Percentiles rank a stretch among this genome's conserved stretches.
Conservation (phyloP, 2,113 vertebrate genomes). For the Condylura cristata region DNA sequence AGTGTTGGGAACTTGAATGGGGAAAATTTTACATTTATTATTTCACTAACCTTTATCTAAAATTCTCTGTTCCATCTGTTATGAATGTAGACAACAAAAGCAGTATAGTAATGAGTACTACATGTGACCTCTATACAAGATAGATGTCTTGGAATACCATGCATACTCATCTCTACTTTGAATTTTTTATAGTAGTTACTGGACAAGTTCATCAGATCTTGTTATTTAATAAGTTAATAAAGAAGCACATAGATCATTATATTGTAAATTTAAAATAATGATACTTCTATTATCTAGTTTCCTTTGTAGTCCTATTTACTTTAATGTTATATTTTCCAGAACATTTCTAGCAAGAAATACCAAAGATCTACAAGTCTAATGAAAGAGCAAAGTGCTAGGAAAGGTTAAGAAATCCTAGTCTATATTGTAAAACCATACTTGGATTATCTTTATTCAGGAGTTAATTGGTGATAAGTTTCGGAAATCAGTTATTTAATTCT, state of each 20-base stretch:
- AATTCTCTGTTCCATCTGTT: constrained; percentile 21
- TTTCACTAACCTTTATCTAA: constrained; percentile 32
- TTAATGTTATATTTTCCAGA: constrained; percentile 16
- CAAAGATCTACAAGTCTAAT: not conserved
- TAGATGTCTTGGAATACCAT: not conserved
- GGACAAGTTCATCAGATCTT: not conserved
- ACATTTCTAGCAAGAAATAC: constrained; percentile 21
- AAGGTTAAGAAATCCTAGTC: not conserved
- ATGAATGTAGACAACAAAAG: not conserved
- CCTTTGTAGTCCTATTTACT: not conserved
- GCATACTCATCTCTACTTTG: not conserved
- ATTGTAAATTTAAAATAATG: not conserved
- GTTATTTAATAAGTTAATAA: constrained; percentile 1
- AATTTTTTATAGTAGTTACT: not conserved
- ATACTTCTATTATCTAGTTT: not conserved
- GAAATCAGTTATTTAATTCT: constrained; percentile 28
- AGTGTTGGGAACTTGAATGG: not conserved
- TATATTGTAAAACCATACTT: not conserved
- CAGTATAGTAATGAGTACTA: not conserved
- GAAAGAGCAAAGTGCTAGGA: not conserved
- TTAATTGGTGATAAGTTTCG: constrained; percentile 44
- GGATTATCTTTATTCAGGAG: constrained; percentile 26
- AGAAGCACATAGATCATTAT: not conserved
- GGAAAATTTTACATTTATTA: not conserved
- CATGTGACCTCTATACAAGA: not conserved